Percentiles rank a stretch among this genome's conserved stretches.
Evolutionary conservation across 2,797 vertebrate species (phyloP).

Genomic region (Enteromius anoplus): DNA sequence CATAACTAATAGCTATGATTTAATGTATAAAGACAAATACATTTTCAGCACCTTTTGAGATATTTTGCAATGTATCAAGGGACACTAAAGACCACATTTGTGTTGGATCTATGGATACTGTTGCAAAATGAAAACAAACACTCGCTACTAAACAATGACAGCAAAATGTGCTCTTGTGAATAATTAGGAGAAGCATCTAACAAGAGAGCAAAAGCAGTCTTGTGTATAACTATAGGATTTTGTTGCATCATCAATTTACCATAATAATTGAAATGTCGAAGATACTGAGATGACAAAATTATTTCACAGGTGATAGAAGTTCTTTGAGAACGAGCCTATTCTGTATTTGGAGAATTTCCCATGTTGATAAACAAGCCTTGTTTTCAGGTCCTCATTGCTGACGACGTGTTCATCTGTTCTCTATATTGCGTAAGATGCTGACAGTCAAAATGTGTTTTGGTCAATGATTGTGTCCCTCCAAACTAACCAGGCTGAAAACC

Average conservation of each 20-base stretch:
- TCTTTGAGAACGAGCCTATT: background rate
- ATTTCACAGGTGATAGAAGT: background rate
- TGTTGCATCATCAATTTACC: background rate
- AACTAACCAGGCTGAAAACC: background rate
- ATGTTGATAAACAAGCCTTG: background rate
- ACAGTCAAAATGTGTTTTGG: background rate
- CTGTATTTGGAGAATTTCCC: background rate
- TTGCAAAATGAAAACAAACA: background rate
- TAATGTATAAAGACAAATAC: background rate
- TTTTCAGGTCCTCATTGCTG: background rate
- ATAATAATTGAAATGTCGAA: background rate
- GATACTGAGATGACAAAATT: background rate
- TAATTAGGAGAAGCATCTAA: background rate
- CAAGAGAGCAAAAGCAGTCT: background rate
- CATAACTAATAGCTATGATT: background rate
- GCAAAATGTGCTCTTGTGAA: background rate
- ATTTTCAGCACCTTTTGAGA: background rate
- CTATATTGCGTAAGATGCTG: background rate
- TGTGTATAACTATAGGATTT: background rate
- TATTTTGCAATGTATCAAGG: background rate
- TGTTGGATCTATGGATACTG: background rate
- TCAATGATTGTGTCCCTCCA: background rate
- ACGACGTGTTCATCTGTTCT: background rate
- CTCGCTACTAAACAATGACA: background rate
- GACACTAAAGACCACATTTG: background rate